phyloP scores from a whole-genome alignment of 2,797 vertebrate genomes.

The Antrozous pallidus region DNA sequence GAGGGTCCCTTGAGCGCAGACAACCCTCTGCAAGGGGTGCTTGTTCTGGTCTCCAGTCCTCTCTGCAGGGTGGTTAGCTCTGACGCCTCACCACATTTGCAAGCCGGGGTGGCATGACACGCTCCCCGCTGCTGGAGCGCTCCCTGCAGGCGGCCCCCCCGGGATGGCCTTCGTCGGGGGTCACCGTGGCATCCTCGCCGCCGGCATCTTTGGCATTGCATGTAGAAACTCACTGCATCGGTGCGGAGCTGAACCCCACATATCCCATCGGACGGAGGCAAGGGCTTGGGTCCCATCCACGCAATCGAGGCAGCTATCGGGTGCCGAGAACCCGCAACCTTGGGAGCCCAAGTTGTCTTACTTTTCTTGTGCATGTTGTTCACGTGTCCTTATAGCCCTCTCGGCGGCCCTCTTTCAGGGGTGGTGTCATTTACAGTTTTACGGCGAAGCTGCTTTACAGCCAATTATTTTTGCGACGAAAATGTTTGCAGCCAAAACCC shows the following conservation, averaged over 20 bases:
- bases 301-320: background rate
- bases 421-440: background rate
- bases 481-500: no score
- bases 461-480: background rate
- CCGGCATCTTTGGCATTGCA: background rate
- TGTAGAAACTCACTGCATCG: background rate
- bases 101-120: no score
- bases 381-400: background rate
- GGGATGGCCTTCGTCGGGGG: background rate
- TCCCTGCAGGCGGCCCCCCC: background rate
- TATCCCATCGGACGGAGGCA: background rate
- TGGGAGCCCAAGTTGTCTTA: background rate
- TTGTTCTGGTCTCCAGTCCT: background rate
- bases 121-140: background rate
- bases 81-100: no score
- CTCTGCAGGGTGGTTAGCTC: background rate
- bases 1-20: background rate
- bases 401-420: background rate
- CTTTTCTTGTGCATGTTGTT: background rate
- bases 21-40: fast-evolving
- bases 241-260: background rate
- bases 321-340: background rate
- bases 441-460: background rate
- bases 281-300: background rate
- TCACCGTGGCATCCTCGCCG: no score